phyloP scores from a whole-genome alignment of 2,888 invertebrate genomes.

The Scaptomyza caliginosa region DNA sequence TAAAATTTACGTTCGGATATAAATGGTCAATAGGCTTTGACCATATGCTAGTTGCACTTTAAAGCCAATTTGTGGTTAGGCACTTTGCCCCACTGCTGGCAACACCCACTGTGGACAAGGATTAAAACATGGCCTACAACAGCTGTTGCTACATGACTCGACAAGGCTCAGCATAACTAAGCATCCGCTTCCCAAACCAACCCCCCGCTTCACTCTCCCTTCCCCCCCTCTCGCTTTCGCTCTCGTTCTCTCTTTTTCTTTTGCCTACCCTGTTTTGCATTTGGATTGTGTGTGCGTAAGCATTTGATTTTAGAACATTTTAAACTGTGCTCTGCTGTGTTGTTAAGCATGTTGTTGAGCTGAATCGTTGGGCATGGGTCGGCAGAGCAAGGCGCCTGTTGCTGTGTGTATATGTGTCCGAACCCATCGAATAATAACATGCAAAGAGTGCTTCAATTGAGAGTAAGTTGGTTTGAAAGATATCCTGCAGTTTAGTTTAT shows the following conservation, averaged over 20 bases:
- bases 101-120: conserved; percentile 42
- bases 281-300: conserved; percentile 43
- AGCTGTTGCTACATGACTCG: conserved; percentile 74
- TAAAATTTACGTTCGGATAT: not conserved
- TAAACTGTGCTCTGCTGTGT: conserved; percentile 22
- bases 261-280: not conserved
- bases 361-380: not conserved
- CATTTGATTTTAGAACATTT: conserved; percentile 66
- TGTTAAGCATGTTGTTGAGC: conserved; percentile 1
- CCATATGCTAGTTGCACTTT: conserved; percentile 40
- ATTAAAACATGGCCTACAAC: conserved; percentile 69
- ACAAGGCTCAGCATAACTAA: conserved; percentile 57
- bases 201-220: not conserved
- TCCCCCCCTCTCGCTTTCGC: not conserved
- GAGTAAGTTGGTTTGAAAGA: not conserved
- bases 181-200: conserved; percentile 11
- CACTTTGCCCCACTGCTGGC: conserved; percentile 8
- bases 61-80: conserved; percentile 34
- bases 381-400: conserved; percentile 46
- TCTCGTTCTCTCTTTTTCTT: not conserved
- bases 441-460: not conserved
- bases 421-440: not conserved
- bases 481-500: not conserved
- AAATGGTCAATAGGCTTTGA: conserved; percentile 7
- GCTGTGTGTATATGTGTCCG: conserved; percentile 20